Evolutionary conservation across 2,888 invertebrate genomes (phyloP), one percentile per base, ranked within the genome.

Genomic region (Noctua fimbriata): DNA sequence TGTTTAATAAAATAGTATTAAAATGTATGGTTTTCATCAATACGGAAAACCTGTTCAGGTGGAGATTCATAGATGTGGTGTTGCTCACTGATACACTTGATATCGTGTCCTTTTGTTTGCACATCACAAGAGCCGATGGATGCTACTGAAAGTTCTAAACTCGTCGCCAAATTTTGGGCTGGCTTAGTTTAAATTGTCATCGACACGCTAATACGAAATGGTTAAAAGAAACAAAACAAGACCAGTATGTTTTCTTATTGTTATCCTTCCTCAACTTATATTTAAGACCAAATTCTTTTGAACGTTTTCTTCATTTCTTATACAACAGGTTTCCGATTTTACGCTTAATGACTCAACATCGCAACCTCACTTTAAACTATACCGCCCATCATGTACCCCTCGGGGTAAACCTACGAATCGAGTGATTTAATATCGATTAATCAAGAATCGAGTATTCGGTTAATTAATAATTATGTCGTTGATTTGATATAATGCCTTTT

Each of bases 381-480:
- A 84, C 87, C 84, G 75, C 83, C 84, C 87, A 83, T 47, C 74
- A 69, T 73, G 60, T 75, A 55, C 1, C 75, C 84, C 84, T 75
- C 41, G 32, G 78, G 84, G 78, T 41, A 76, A 87, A 78, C 84
- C 84, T 74, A 86, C 78, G 86, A 83, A 82, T 72, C 69, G 49
- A 72, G 72, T 74, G 73, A 86, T 84, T 74, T 83, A 87, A 84
- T 73, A 85, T 82, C 80, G 82, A 89, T 89, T 84, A 81, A 85
- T 89, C 85, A 86, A 83, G 69, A 69, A 82, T 75, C 79, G 77
- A 86, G 79, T 87, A 83, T 78, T 85, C 84, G 69, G 83, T 83
- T 87, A 84, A 89, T 86, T 89, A 89, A 89, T 89, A 89, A 89
- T 89, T 85, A 89, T 88, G 85, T 88, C 83, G 85, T 83, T 87